Conservation (phyloP, 1,140 invertebrate genomes). For the Chelonus insularis region DNA sequence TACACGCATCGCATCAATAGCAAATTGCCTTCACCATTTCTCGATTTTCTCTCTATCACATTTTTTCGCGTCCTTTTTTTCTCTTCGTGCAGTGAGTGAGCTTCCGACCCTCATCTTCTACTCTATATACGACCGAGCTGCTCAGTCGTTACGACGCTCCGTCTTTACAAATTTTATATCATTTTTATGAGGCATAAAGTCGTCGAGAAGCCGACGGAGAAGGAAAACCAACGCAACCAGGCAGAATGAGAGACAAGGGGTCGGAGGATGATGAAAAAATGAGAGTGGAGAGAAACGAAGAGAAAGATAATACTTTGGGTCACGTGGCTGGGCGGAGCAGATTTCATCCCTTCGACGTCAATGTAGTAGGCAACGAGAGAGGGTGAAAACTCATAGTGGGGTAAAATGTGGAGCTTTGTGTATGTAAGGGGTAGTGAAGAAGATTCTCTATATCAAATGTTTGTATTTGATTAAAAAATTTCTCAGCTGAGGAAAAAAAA, state of each 20-base stretch:
- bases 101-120: slow-evolving; percentile 38
- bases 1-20: background rate
- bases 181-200: slow-evolving; percentile 61
- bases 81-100: slow-evolving; percentile 13
- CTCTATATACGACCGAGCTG: slow-evolving; percentile 47
- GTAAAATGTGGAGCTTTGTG: too few relatives aligned
- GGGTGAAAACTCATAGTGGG: too few relatives aligned
- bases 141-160: slow-evolving; percentile 52
- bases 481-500: background rate
- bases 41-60: background rate
- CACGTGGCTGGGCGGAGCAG: slow-evolving; percentile 50
- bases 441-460: background rate
- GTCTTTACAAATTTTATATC: slow-evolving; percentile 62
- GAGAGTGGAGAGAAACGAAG: slow-evolving; percentile 7
- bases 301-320: slow-evolving; percentile 28
- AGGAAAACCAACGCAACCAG: slow-evolving; percentile 3
- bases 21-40: slow-evolving; percentile 16
- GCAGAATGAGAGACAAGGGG: slow-evolving; percentile 7
- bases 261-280: slow-evolving; percentile 11
- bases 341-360: slow-evolving; percentile 34
- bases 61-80: slow-evolving; percentile 11
- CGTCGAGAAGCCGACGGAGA: slow-evolving; percentile 48
- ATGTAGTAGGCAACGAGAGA: background rate
- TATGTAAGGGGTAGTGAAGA: slow-evolving; percentile 6
- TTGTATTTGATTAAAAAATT: too few relatives aligned